These are phyloP conservation scores for Noturus placidus DNA, from an alignment of 2,113 vertebrate species.

Conservation along the genomic window DNA sequence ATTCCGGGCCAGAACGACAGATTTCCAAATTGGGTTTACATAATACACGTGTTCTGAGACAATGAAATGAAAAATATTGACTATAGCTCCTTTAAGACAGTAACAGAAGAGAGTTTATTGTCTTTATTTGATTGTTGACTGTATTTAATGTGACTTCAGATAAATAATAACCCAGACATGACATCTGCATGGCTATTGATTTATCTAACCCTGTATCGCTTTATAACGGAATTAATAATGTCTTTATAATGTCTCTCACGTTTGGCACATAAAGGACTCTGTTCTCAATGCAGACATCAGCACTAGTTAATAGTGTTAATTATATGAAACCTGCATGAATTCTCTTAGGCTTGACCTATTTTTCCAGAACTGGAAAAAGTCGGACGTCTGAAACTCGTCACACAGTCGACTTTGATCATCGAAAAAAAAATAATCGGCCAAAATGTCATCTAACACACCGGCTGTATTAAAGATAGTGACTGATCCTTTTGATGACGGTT, in stretches of 20 bases:
- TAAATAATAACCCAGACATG: neutral
- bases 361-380: slow-evolving; percentile 7
- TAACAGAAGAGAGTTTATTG: neutral
- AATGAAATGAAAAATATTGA: neutral
- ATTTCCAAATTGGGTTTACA: neutral
- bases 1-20: too few species aligned
- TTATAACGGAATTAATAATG: neutral
- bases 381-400: slow-evolving; percentile 15
- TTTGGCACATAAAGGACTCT: neutral
- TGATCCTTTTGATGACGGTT: slow-evolving; percentile 31
- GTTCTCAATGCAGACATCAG: slow-evolving; percentile 19
- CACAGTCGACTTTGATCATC: slow-evolving; percentile 38
- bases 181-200: neutral
- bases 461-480: slow-evolving; percentile 30
- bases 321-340: slow-evolving; percentile 27
- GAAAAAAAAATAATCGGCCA: neutral
- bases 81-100: too few species aligned
- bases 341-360: neutral
- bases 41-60: too few species aligned
- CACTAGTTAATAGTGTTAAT: slow-evolving; percentile 26
- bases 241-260: neutral
- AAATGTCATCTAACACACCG: slow-evolving; percentile 28
- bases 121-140: neutral
- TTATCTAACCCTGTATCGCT: neutral
- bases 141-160: neutral